Base-by-base conservation (phyloP, 2,888 invertebrate genomes). In the Protonemura montana region DNA sequence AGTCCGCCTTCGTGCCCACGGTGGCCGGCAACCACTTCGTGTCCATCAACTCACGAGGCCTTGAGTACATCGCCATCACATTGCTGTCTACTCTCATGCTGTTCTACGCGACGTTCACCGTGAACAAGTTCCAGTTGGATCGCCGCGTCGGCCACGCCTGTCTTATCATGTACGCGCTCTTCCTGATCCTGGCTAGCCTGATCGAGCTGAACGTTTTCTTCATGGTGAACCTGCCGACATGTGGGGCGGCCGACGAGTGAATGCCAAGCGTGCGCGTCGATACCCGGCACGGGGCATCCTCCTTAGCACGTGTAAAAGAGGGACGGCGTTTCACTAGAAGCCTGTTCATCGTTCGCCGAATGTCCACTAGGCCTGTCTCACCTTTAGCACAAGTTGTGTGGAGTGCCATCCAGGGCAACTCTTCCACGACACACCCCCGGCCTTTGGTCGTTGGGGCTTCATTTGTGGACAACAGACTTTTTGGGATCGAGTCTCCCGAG, bases 171-270 rank as follows among this genome's bases (percentile, higher is more conserved):
- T 98, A 98, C 92, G 95, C 95, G 87, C 94, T 96, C 89, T 98
- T 98, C 91, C 94, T 98, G 88, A 94, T 97, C 86, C 93, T 98
- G 89, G 97, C 98, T 86, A 97, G 97, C 88, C 93, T 98, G 89
- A 98, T 97, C 90, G 98, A 98, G 93, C 94, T 98, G 90, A 98
- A 98, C 92, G 96, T 97, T 88, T 98, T 98, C 94, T 97, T 97
- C 93, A 95, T 95, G 89, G 97, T 98, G 89, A 98, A 97, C 92
- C 93, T 96, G 89, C 97, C 97, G 89, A 96, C 97, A 88, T 98
- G 98, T 92, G 92, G 92, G 85, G 84, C n/a, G n/a, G n/a, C 84
- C 6, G 84, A 84, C 76, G 84, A 84, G 84, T 84, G 84, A 84
- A 26, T 87, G 90, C 59, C 59, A 21, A 16, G 7, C 21, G 59